Evolutionary conservation across 2,888 invertebrate genomes (phyloP), one percentile per base, ranked within the genome.

Genomic region (Arge pagana): DNA sequence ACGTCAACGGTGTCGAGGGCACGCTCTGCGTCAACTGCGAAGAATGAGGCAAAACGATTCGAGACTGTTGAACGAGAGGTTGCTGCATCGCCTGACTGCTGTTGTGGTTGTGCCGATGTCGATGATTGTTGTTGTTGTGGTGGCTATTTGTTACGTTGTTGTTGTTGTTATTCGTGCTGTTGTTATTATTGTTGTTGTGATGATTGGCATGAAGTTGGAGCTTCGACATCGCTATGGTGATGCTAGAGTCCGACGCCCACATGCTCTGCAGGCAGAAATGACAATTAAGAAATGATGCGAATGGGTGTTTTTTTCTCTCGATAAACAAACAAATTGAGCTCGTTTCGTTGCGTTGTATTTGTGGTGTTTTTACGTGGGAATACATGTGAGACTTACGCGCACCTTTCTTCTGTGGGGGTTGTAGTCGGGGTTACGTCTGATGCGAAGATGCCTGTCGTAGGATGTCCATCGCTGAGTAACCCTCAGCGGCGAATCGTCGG

Each of bases 401-500:
- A 77, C 75, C 72, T 71, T 76, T 66, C 74, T 67, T 58, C 74
- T 69, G 49, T 75, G 80, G 15, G 85, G 85, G 50, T 87, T 82
- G 62, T 89, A 87, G 59, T 90, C 89, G 0, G 89, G 89, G 78
- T 90, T 91, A 59, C 91, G 82, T 52, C 91, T 83, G 53, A 93
- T 87, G 33, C 93, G 81, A 78, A 93, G 91, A 77, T 93, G 90
- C 65, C 90, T 89, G 70, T 85, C 84, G 50, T 81, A 83, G 60
- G 80, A 80, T 11, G 80, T 78, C 72, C 83, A 85, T 5, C 84
- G 77, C 52, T 85, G 83, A 73, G 93, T 93, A 24, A 93, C 90
- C 62, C 86, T 83, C 18, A 93, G 80, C 0, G 93, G 93, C 56
- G 89, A 81, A 75, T 93, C 93, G 62, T 93, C 92, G 1, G 90